Percentiles rank a stretch among this genome's conserved stretches.
Evolutionary conservation across 2,888 invertebrate genomes (phyloP).

Genomic region (Sisyra terminalis): DNA sequence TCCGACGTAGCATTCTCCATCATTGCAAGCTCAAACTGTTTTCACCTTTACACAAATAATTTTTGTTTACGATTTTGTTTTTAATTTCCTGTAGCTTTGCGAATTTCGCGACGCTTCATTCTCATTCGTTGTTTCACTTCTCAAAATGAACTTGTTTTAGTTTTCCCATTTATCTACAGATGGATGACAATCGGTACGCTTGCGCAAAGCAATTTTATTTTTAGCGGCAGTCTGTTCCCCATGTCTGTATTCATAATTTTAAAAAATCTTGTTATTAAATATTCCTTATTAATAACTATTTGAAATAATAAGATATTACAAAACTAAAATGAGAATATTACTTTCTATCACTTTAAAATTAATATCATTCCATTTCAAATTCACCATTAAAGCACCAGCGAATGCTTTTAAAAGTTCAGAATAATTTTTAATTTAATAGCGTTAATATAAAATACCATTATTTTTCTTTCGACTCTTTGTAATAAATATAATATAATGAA

Average conservation of each 20-base stretch:
- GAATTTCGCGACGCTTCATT: not conserved
- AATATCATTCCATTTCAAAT: too few relatives aligned
- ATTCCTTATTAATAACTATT: too few relatives aligned
- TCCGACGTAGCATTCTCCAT: slow-evolving; percentile 38
- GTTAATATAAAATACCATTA: too few relatives aligned
- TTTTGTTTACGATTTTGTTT: not conserved
- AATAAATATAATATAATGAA: too few relatives aligned
- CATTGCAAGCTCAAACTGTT: slow-evolving; percentile 9
- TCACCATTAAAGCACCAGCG: too few relatives aligned
- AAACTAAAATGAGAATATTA: too few relatives aligned
- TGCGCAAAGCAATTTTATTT: not conserved
- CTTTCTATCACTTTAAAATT: too few relatives aligned
- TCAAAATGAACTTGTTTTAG: slow-evolving; percentile 2
- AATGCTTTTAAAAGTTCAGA: too few relatives aligned
- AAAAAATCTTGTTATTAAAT: not conserved
- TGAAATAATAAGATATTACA: not conserved
- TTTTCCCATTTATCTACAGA: slow-evolving; percentile 3
- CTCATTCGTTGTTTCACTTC: not conserved
- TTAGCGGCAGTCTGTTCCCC: slow-evolving; percentile 1
- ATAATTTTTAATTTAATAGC: too few relatives aligned
- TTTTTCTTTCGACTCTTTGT: too few relatives aligned
- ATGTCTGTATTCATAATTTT: not conserved
- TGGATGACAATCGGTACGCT: slow-evolving; percentile 2
- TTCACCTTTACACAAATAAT: not conserved
- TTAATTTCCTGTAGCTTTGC: not conserved